Evolutionary conservation across 2,888 invertebrate genomes (phyloP), one percentile per base, ranked within the genome.

Genomic region (Balanococcus diminutus): DNA sequence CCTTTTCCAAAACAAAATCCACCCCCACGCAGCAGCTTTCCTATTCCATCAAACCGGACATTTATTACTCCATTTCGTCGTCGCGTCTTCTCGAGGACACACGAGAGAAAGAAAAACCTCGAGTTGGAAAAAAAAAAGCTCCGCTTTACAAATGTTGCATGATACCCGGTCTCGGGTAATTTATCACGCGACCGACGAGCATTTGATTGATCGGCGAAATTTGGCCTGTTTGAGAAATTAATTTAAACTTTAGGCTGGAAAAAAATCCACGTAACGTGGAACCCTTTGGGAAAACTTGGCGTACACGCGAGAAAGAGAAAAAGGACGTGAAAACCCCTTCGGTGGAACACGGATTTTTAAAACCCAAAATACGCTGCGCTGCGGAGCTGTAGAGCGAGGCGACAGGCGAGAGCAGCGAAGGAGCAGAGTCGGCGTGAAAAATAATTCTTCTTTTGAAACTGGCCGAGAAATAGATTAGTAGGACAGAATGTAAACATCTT

Each of bases 401-500:
- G n/a, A n/a, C n/a, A n/a, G n/a, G n/a, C n/a, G n/a, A n/a, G n/a
- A n/a, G 42, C 42, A 14, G 14, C 14, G n/a, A 46, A n/a, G n/a
- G 36, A n/a, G n/a, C n/a, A 46, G 46, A 46, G 46, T 6, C 46
- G 61, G 61, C 25, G 61, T 61, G 61, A 61, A 61, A 61, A 61
- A 61, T 61, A 61, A 61, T 61, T 61, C 61, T 61, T 61, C 25
- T 61, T 61, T 61, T 61, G 61, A 61, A 61, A 61, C 61, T 61
- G 61, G 61, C 61, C 61, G 61, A 82, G 46, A 82, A 82, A 82
- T 82, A 82, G 82, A 82, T 82, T 82, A 46, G 82, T 82, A 46
- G 82, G 82, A 82, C 51, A 82, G 46, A 82, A 82, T 82, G 82
- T 82, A 82, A 82, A 82, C 82, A 46, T 82, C 46, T 51, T 82